These are phyloP conservation scores for Pteronotus mesoamericanus DNA, from an alignment of 2,797 vertebrate genomes.

Conservation along the genomic window DNA sequence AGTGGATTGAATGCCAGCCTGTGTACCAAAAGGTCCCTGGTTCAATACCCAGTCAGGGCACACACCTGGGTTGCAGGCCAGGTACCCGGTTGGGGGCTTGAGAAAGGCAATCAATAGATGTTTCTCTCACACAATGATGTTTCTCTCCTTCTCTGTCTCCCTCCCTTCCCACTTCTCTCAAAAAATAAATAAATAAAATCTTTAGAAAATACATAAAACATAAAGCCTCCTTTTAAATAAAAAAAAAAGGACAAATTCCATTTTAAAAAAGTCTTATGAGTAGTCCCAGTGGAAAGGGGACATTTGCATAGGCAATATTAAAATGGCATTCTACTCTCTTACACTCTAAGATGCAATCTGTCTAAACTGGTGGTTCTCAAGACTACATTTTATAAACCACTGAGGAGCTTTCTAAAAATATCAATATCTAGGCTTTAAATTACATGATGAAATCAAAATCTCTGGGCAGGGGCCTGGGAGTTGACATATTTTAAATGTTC, in stretches of 20 bases:
- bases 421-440: not conserved
- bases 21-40: not conserved
- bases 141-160: not conserved
- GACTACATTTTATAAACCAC: not conserved
- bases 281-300: not conserved
- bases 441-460: not conserved
- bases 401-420: constrained; percentile 37
- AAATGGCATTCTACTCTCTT: constrained; percentile 22
- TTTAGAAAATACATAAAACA: not conserved
- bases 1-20: not conserved
- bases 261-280: constrained; percentile 5
- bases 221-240: too few relatives aligned
- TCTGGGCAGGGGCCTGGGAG: not conserved
- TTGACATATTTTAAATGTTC: not conserved
- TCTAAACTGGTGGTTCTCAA: constrained; percentile 7
- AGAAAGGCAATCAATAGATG: not conserved
- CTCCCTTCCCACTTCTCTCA: not conserved
- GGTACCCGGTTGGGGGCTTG: not conserved
- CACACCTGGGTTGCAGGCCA: not conserved
- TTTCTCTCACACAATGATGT: not conserved
- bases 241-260: too few relatives aligned
- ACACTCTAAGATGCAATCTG: not conserved
- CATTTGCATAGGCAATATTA: constrained; percentile 13
- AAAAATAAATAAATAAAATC: not conserved
- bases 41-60: not conserved